Evolutionary conservation across 2,888 invertebrate species (phyloP).

Genomic region (Chamaedrilus cognettii): DNA sequence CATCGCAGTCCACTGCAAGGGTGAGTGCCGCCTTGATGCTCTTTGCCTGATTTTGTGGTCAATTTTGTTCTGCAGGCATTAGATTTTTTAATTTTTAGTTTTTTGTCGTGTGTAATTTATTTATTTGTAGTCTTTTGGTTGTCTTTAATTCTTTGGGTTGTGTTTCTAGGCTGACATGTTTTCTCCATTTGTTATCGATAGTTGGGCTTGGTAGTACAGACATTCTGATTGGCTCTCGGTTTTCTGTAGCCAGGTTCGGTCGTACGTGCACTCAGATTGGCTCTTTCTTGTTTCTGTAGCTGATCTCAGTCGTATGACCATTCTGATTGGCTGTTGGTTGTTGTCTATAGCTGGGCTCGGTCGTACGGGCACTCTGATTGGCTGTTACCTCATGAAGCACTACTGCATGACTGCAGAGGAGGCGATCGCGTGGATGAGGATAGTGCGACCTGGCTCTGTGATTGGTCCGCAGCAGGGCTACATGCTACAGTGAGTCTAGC

Average conservation of each 20-base stretch:
- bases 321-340: too few relatives aligned
- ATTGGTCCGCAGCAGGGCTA: constrained; percentile 97
- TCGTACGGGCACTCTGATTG: constrained; percentile 95
- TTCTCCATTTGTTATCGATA: too few relatives aligned
- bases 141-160: neutral
- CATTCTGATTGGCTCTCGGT: neutral
- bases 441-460: constrained; percentile 97
- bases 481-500: constrained; percentile 70
- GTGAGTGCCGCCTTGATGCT: constrained; percentile 45
- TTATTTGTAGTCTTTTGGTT: neutral
- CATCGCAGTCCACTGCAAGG: constrained; percentile 96
- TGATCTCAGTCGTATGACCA: too few relatives aligned
- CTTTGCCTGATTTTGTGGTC: too few relatives aligned
- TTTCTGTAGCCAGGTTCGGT: constrained; percentile 81
- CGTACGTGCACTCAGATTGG: constrained; percentile 94
- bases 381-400: constrained; percentile 94
- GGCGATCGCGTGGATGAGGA: constrained; percentile 94
- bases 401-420: constrained; percentile 83
- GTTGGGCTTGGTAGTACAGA: neutral
- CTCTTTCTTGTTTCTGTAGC: too few relatives aligned
- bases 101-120: neutral
- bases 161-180: too few relatives aligned
- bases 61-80: neutral
- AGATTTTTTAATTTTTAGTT: neutral
- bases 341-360: constrained; percentile 98